Percentiles rank a stretch among this genome's conserved stretches.
Conservation (phyloP, 2,797 vertebrate species). For the Clarias pachynema region DNA sequence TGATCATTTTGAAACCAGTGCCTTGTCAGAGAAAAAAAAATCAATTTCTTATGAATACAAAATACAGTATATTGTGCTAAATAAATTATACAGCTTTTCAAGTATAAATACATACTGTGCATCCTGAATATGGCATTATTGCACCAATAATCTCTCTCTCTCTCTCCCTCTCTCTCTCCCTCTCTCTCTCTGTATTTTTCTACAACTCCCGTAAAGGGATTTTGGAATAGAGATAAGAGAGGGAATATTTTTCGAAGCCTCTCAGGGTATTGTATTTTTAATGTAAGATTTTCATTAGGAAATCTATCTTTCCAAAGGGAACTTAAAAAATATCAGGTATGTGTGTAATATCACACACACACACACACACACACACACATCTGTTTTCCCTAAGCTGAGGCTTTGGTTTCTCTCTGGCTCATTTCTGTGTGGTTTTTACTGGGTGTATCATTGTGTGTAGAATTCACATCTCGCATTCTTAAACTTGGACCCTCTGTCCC, state of each 20-base stretch:
- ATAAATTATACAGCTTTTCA: background rate
- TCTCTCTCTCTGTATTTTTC: background rate
- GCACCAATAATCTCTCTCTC: background rate
- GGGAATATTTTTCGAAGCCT: background rate
- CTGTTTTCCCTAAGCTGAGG: slow-evolving; percentile 41
- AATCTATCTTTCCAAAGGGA: slow-evolving; percentile 57
- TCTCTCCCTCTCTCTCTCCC: background rate
- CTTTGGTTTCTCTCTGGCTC: slow-evolving; percentile 34
- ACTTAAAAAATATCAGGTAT: background rate
- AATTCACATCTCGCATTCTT: slow-evolving; percentile 76
- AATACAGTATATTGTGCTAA: background rate
- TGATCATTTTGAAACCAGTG: background rate
- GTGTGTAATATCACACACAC: background rate
- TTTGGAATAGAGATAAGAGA: background rate
- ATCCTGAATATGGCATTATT: background rate
- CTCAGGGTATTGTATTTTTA: slow-evolving; percentile 52
- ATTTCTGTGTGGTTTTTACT: slow-evolving; percentile 61
- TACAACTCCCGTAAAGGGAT: background rate
- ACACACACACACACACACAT: slow-evolving; percentile 1
- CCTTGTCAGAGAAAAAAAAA: background rate
- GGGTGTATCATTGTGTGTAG: slow-evolving; percentile 71
- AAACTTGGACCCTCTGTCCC: slow-evolving; percentile 84
- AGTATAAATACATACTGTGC: background rate
- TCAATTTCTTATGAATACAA: background rate
- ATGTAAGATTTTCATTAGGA: slow-evolving; percentile 57